Conservation (phyloP, 2,888 invertebrate species). For the Nyleta sp. region DNA sequence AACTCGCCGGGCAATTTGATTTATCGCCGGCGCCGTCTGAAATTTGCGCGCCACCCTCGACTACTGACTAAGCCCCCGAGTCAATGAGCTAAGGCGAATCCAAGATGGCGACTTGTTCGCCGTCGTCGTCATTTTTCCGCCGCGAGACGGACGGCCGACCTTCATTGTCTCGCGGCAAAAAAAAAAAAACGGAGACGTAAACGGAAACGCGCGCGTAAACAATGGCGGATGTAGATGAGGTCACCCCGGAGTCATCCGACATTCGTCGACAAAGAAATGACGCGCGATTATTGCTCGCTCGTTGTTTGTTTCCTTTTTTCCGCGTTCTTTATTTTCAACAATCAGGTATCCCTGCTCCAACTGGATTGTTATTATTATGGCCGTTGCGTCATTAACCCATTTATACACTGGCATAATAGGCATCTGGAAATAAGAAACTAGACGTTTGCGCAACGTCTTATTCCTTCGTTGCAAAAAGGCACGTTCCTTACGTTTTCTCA, state of each 20-base stretch:
- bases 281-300: conserved; percentile 68
- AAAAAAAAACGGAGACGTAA: too few species aligned
- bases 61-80: conserved; percentile 46
- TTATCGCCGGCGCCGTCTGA: conserved; percentile 75
- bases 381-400: too few species aligned
- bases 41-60: conserved; percentile 69
- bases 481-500: too few species aligned
- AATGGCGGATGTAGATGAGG: conserved; percentile 12
- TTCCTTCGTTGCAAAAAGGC: too few species aligned
- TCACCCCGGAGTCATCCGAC: too few species aligned
- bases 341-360: too few species aligned
- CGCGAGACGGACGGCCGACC: conserved; percentile 6
- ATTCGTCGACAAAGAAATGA: too few species aligned
- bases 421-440: too few species aligned
- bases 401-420: too few species aligned
- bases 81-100: conserved; percentile 42
- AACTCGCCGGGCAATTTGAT: conserved; percentile 80
- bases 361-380: too few species aligned
- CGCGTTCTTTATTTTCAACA: conserved; percentile 46
- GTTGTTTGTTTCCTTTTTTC: conserved; percentile 65
- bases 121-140: background rate
- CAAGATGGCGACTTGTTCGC: too few species aligned
- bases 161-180: conserved; percentile 5
- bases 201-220: background rate
- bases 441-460: too few species aligned